Conservation (phyloP, 2,888 invertebrate genomes). For the Hydriomena furcata region DNA sequence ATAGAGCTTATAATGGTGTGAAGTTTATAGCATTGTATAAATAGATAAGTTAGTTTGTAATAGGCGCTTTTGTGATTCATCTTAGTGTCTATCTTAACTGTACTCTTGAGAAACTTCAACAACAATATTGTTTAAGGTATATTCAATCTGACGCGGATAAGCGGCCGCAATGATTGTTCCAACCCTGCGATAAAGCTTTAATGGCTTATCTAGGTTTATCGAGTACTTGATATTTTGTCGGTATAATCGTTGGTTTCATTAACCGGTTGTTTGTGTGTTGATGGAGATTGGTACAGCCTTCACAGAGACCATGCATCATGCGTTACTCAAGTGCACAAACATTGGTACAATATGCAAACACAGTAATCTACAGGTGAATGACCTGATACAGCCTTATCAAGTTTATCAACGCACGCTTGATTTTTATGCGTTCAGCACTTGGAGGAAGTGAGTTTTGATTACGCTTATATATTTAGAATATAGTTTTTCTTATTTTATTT, state of each 20-base stretch:
- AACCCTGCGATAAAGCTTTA: too few species aligned
- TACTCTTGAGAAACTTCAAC: background rate
- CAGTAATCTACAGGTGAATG: slow-evolving; percentile 66
- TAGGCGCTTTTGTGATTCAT: slow-evolving; percentile 30
- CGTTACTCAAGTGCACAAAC: slow-evolving; percentile 60
- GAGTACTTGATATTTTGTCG: too few species aligned
- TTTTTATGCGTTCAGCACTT: slow-evolving; percentile 26
- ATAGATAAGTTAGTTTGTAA: slow-evolving; percentile 28
- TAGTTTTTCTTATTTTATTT: too few species aligned
- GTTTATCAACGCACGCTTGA: slow-evolving; percentile 58
- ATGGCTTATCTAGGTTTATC: too few species aligned
- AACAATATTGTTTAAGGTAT: background rate
- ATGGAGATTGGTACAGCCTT: slow-evolving; percentile 24
- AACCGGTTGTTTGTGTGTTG: background rate
- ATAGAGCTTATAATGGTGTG: slow-evolving; percentile 16
- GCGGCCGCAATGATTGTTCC: too few species aligned
- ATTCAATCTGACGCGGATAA: background rate
- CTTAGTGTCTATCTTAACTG: slow-evolving; percentile 16
- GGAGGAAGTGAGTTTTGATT: background rate
- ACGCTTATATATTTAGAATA: too few species aligned
- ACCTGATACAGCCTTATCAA: slow-evolving; percentile 62
- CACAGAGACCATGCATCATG: slow-evolving; percentile 48
- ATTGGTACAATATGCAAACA: slow-evolving; percentile 52
- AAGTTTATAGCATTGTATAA: slow-evolving; percentile 24
- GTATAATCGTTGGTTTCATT: background rate